These are phyloP conservation scores for Drosophila setifemur DNA, from an alignment of 1,140 invertebrate genomes.

Conservation along the genomic window DNA sequence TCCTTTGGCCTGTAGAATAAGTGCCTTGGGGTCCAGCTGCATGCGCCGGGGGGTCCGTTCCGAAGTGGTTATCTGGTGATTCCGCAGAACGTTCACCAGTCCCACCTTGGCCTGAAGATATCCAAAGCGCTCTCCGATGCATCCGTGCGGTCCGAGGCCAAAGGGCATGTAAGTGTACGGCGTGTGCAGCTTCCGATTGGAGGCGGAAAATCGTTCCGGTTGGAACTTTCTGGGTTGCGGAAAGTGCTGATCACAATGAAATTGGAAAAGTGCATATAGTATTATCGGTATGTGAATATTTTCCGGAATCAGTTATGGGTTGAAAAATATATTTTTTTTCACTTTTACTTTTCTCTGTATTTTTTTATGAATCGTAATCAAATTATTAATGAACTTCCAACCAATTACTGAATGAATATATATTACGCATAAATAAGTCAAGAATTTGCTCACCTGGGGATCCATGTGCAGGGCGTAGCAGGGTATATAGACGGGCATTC, in stretches of 20 bases:
- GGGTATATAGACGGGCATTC: constrained; percentile 74
- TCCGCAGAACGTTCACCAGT: constrained; percentile 65
- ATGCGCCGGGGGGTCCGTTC: constrained; percentile 58
- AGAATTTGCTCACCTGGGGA: constrained; percentile 55
- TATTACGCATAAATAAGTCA: too few species aligned
- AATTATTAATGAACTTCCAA: too few species aligned
- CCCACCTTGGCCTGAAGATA: constrained; percentile 71
- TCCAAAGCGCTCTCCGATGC: constrained; percentile 86
- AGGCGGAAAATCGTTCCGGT: constrained; percentile 86
- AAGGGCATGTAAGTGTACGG: constrained; percentile 89
- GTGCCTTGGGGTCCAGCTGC: constrained; percentile 65
- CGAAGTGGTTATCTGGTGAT: constrained; percentile 62
- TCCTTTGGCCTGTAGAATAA: constrained; percentile 67
- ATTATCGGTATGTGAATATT: too few species aligned
- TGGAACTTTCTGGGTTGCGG: constrained; percentile 87
- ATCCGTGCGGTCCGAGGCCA: constrained; percentile 89
- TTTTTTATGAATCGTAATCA: too few species aligned
- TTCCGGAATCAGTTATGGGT: too few species aligned
- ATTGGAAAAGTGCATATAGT: too few species aligned
- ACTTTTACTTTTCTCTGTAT: too few species aligned
- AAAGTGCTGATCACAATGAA: constrained; percentile 82
- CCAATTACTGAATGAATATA: too few species aligned
- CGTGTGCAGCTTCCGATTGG: constrained; percentile 80
- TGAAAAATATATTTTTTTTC: too few species aligned
- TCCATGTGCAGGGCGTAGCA: constrained; percentile 75